Base-by-base conservation (phyloP, 2,113 vertebrate species). In the Stomatorhinus ivindoensis region DNA sequence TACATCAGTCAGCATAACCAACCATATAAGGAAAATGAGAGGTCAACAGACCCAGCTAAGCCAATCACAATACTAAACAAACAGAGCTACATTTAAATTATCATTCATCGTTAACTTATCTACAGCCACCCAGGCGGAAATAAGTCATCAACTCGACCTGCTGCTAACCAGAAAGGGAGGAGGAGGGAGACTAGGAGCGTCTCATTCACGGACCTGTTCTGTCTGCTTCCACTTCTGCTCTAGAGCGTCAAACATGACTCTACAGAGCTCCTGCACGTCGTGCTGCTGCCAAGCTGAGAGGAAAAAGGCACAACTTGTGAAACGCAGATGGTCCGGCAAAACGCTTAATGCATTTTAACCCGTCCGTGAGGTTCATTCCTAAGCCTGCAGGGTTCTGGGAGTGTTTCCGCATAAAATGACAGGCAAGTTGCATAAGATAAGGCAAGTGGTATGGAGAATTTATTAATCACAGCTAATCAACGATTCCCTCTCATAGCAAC, bases 161-260 rank as follows among this genome's bases (percentile, higher is more conserved):
- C 15, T 6, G 31, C 31, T 31, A 39, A 39, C 31, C 35, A 31
- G 61, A 31, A 69, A 69, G 61, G 61, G 58, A 10, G 61, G 61
- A 31, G 61, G n/a, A 31, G 61, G 61, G n/a, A 89, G 51, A 50
- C 89, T 35, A 61, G 65, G 31, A 27, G 80, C 73, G 46, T 2
- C 73, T 93, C 42, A 89, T 91, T 88, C 39, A 85, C 90, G 91
- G 95, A 99, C 98, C 98, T 99, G 98, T 91, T 99, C 98, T 0
- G 98, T 99, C 95, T 98, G 97, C 92, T 99, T 99, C 98, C 98
- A 99, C 90, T 99, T 99, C 92, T 99, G 98, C 93, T 99, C 98
- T 94, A 99, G 95, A 93, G 98, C 98, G 95, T 99, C 98, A 93
- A 99, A 99, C 98, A 99, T 99, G 93, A 99, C 98, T 93, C 98